These are phyloP conservation scores for Poecilia latipinna DNA, from an alignment of 2,113 vertebrate genomes.

Conservation along the genomic window DNA sequence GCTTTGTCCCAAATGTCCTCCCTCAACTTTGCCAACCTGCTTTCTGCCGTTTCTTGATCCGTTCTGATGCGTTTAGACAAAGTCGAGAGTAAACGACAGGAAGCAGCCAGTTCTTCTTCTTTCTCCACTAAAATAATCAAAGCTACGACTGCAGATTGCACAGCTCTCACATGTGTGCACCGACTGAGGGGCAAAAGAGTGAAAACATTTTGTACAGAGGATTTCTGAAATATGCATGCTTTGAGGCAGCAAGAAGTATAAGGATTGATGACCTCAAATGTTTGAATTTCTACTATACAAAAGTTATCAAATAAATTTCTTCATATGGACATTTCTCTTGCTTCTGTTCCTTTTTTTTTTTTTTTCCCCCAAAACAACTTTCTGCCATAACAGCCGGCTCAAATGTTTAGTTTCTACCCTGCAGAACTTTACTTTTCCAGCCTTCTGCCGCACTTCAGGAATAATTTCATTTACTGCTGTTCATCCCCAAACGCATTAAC, in stretches of 20 bases:
- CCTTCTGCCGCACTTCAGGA: neutral
- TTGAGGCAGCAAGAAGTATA: conserved; percentile 58
- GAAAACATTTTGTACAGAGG: conserved; percentile 48
- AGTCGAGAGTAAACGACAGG: conserved; percentile 75
- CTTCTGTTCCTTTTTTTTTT: conserved; percentile 24
- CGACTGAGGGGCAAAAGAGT: neutral
- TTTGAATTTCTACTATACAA: conserved; percentile 69
- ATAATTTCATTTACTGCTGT: neutral
- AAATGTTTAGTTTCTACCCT: no score
- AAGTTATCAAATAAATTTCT: conserved; percentile 68
- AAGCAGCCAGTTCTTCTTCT: conserved; percentile 82
- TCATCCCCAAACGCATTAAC: conserved; percentile 13
- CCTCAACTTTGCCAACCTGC: conserved; percentile 66
- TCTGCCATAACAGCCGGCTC: no score
- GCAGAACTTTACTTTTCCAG: neutral
- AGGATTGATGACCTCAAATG: conserved; percentile 65
- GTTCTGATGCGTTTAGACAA: conserved; percentile 81
- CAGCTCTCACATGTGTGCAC: conserved; percentile 27
- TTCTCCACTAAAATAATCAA: conserved; percentile 73
- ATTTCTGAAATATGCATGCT: conserved; percentile 54
- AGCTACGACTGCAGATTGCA: conserved; percentile 54
- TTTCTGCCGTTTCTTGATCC: conserved; percentile 43
- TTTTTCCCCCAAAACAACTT: neutral
- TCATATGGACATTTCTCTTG: conserved; percentile 50
- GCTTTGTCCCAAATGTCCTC: conserved; percentile 27